Conservation (phyloP, 2,888 invertebrate species). For the Nemurella pictetii region DNA sequence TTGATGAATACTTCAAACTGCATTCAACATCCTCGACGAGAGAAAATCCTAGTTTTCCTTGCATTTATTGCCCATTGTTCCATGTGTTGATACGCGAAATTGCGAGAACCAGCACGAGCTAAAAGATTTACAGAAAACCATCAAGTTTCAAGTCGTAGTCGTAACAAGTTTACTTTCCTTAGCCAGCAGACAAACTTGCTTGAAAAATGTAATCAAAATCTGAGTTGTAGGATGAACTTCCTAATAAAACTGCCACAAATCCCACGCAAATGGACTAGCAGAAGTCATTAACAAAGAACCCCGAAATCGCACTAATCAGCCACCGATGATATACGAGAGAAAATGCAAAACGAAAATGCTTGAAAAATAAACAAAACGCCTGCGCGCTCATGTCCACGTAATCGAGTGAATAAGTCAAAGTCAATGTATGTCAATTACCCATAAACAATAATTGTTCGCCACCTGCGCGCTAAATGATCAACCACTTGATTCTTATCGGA, state of each 20-base stretch:
- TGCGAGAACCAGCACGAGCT: neutral
- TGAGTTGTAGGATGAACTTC: neutral
- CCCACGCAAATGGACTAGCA: neutral
- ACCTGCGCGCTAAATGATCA: neutral
- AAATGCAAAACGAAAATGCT: neutral
- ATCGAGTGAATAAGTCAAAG: neutral
- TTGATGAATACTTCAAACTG: neutral
- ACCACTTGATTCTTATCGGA: neutral
- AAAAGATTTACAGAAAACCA: neutral
- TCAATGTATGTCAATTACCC: neutral
- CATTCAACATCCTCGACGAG: neutral
- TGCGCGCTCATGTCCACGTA: neutral
- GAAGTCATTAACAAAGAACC: neutral
- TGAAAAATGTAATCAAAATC: neutral
- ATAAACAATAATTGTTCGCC: neutral
- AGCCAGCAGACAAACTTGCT: neutral
- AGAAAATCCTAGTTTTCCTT: neutral
- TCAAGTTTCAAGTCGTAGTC: neutral
- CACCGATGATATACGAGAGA: neutral
- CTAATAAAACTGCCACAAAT: neutral
- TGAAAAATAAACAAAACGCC: neutral
- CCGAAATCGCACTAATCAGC: neutral
- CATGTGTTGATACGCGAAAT: neutral
- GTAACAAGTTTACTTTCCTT: neutral
- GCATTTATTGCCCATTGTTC: neutral